Base-by-base conservation (phyloP, 2,888 invertebrate genomes). In the Hirtodrosophila duncani region DNA sequence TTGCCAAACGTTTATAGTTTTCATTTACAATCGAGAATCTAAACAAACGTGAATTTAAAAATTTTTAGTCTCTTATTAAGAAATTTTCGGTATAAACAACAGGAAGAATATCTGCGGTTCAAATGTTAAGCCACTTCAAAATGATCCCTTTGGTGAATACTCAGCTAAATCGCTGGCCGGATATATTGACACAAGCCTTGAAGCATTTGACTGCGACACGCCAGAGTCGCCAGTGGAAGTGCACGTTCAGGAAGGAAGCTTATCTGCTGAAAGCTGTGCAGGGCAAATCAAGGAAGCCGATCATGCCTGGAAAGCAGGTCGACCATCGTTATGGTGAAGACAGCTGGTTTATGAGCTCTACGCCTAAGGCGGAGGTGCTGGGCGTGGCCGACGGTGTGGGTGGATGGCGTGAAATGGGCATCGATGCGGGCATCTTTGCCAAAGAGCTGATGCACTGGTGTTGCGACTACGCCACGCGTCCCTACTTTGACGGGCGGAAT, bases 341-440 rank as follows among this genome's bases (percentile, higher is more conserved):
- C 18, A 67, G 81, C 21, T 80, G 59, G 63, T 74, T 74, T 16
- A 17, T 59, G 2, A 49, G 56, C 26, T 63, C 56, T 9, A 72
- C 74, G 10, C 57, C 57, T 3, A 46, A 13, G 14, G 58, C 81
- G 1, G 72, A 80, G n/a, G 53, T 59, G 3, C 13, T 74, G 24
- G 98, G 98, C 83, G 97, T 98, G 67, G 98, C 98, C 46, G 98
- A 98, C 88, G 98, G 98, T 59, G 98, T 99, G 48, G 98, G 98
- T 49, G 98, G 98, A 34, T 99, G 98, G 98, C 90, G 97, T 82
- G 92, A 93, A 44, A 95, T 97, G 86, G 98, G 98, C 43, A 94
- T 98, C 67, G 98, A 98, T 88, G 97, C 98, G 1, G 97, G 98
- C 41, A 93, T 93, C 83, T 98, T 98, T 88, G 96, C 98, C 14